Evolutionary conservation across 2,113 vertebrate species (phyloP).

Genomic region (Ptychochromis oligacanthus): DNA sequence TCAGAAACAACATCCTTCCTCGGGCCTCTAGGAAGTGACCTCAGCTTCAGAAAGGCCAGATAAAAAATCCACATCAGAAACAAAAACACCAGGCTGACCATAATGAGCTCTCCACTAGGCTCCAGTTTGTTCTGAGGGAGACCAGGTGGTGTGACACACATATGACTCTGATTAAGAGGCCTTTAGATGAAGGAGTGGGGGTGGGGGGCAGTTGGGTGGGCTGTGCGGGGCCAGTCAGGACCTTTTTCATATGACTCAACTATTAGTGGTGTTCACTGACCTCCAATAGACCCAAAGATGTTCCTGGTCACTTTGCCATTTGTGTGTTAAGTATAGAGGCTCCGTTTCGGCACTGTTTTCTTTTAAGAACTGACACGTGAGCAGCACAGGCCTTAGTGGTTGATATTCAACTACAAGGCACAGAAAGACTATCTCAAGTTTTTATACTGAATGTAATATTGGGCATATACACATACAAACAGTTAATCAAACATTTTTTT

Average conservation of each 20-base stretch:
- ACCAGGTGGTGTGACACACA: constrained; percentile 79
- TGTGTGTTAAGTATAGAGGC: neutral
- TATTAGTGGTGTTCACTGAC: constrained; percentile 40
- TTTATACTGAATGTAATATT: neutral
- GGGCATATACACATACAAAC: constrained; percentile 28
- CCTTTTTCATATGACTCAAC: constrained; percentile 54
- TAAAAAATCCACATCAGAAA: constrained; percentile 73
- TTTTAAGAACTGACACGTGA: constrained; percentile 17
- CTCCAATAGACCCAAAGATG: constrained; percentile 10
- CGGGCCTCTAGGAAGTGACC: constrained; percentile 78
- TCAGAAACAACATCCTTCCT: constrained; percentile 75
- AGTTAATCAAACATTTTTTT: constrained; percentile 39
- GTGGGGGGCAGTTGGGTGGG: constrained; percentile 11
- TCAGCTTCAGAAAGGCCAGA: constrained; percentile 73
- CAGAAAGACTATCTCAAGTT: neutral
- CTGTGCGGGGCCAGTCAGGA: constrained; percentile 32
- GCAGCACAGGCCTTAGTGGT: neutral
- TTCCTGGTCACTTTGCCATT: constrained; percentile 11
- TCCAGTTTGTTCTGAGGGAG: constrained; percentile 67
- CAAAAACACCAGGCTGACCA: constrained; percentile 57
- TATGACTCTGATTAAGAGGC: constrained; percentile 76
- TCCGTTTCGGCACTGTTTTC: neutral
- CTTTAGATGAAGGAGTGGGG: constrained; percentile 51
- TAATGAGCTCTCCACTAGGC: constrained; percentile 72
- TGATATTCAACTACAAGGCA: constrained; percentile 6